Evolutionary conservation across 2,113 vertebrate species (phyloP).

Genomic region (Lamprotornis superbus): DNA sequence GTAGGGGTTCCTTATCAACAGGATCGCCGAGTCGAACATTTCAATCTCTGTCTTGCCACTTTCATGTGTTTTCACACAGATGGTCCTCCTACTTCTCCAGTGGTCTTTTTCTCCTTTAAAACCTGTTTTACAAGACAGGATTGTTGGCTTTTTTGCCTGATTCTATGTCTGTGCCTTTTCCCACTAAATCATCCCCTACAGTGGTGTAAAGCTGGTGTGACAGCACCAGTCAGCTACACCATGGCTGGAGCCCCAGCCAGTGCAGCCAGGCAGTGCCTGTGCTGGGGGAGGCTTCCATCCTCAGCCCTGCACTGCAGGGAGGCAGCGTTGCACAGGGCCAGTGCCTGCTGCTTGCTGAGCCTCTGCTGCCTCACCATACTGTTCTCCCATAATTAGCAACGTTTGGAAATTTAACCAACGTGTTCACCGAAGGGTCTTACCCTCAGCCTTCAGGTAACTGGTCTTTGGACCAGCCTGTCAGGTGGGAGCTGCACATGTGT

Average conservation of each 20-base stretch:
- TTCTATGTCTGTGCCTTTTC: neutral
- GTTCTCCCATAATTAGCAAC: neutral
- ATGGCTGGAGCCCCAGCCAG: neutral
- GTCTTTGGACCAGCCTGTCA: neutral
- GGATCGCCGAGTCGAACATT: constrained; percentile 91
- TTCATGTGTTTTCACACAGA: constrained; percentile 97
- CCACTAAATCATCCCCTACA: neutral
- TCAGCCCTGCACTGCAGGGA: fast-evolving
- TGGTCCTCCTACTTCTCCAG: constrained; percentile 93
- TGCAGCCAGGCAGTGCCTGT: neutral
- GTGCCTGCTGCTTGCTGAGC: neutral
- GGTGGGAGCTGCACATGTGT: fast-evolving
- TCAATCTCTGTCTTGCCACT: constrained; percentile 92
- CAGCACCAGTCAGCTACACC: neutral
- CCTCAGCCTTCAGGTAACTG: neutral
- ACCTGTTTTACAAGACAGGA: constrained; percentile 71
- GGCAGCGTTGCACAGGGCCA: neutral
- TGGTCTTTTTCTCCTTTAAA: constrained; percentile 99
- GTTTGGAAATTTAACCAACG: neutral
- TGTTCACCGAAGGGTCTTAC: neutral
- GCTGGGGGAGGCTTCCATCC: no score
- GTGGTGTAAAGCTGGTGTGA: neutral
- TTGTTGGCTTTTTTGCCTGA: neutral
- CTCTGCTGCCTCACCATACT: neutral
- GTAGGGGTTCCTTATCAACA: constrained; percentile 94